phyloP scores from a whole-genome alignment of 2,797 vertebrate species.

The Sebastes kiyomatsui region DNA sequence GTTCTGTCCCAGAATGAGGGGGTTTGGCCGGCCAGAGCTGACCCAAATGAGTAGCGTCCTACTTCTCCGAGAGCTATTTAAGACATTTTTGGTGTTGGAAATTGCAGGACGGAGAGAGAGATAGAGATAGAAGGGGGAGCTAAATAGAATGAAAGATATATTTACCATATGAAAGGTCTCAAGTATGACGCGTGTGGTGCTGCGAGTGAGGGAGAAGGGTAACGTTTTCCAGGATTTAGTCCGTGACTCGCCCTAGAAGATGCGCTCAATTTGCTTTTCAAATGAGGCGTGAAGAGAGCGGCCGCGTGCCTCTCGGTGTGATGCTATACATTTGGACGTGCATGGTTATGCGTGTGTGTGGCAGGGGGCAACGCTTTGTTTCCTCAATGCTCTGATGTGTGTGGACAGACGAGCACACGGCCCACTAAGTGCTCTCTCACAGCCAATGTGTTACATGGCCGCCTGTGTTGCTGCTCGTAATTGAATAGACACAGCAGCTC shows the following conservation, averaged over 20 bases:
- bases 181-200: constrained; percentile 35
- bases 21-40: constrained; percentile 86
- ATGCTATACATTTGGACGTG: constrained; percentile 64
- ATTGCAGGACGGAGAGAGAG: constrained; percentile 69
- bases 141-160: constrained; percentile 70
- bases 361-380: constrained; percentile 59
- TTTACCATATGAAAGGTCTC: constrained; percentile 64
- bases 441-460: constrained; percentile 70
- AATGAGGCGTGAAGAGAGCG: constrained; percentile 80
- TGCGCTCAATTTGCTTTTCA: constrained; percentile 84
- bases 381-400: constrained; percentile 73
- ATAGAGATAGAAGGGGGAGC: constrained; percentile 66
- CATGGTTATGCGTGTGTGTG: constrained; percentile 51
- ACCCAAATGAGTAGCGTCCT: constrained; percentile 84
- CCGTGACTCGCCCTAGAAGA: constrained; percentile 71
- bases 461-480: constrained; percentile 64
- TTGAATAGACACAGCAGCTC: constrained; percentile 75
- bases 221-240: constrained; percentile 76
- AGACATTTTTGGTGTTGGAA: constrained; percentile 74
- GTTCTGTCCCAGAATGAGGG: constrained; percentile 83
- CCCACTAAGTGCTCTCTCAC: constrained; percentile 73
- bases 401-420: constrained; percentile 63
- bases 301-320: constrained; percentile 50
- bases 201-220: constrained; percentile 50
- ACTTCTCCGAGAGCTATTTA: constrained; percentile 80